A percentile compares a stretch with the other conserved stretches of the same genome.
Conservation (phyloP, 2,797 vertebrate species). For the Buceros bicornis region DNA sequence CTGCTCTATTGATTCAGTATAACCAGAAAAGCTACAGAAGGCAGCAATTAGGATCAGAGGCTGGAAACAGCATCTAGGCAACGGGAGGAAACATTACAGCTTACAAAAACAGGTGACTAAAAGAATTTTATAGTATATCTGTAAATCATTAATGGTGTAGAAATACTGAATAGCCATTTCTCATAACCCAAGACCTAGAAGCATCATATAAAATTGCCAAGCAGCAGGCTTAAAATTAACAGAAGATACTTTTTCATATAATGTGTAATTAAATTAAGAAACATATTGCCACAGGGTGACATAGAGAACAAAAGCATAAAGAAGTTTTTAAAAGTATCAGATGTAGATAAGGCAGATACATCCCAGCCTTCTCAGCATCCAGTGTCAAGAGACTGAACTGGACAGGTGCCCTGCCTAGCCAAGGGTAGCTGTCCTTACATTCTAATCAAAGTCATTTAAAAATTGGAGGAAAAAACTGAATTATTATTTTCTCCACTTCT, state of each 20-base stretch:
- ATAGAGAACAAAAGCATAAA: not conserved
- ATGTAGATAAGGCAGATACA: not conserved
- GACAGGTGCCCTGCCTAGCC: not conserved
- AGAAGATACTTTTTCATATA: not conserved
- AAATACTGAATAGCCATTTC: not conserved
- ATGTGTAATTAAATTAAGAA: not conserved
- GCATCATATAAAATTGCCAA: not conserved
- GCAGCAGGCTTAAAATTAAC: not conserved
- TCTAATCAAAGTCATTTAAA: not conserved
- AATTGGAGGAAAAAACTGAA: not conserved
- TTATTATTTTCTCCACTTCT: not conserved
- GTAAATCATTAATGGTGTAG: not conserved
- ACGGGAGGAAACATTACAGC: not conserved
- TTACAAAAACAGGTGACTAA: not conserved
- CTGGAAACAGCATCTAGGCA: not conserved
- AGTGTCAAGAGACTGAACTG: not conserved
- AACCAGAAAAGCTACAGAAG: not conserved
- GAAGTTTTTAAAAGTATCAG: not conserved
- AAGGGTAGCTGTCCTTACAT: not conserved
- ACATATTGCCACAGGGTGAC: not conserved
- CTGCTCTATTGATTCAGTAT: not conserved
- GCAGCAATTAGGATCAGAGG: not conserved
- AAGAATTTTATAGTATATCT: not conserved
- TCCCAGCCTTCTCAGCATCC: not conserved
- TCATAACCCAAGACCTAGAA: not conserved